phyloP scores from a whole-genome alignment of 2,797 vertebrate genomes.

The Glyptemys insculpta region DNA sequence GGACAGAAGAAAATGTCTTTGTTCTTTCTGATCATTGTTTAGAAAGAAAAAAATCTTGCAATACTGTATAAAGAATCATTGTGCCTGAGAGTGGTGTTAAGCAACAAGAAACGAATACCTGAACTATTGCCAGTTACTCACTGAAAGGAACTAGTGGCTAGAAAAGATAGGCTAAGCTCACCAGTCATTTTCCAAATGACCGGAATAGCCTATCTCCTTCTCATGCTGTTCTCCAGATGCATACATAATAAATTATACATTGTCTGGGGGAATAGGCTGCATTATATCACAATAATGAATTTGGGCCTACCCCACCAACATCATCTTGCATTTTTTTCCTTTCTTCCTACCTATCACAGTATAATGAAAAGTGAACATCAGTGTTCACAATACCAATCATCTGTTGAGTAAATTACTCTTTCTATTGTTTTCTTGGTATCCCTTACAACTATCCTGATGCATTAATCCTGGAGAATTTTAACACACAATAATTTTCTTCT shows the following conservation, averaged over 20 bases:
- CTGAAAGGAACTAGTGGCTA: conserved; percentile 31
- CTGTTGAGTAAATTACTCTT: background rate
- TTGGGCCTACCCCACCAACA: background rate
- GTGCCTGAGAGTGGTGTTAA: background rate
- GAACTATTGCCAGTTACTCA: background rate
- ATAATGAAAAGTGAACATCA: background rate
- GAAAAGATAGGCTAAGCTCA: conserved; percentile 22
- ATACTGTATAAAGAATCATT: background rate
- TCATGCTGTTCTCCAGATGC: background rate
- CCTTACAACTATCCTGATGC: background rate
- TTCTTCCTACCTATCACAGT: background rate
- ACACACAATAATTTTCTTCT: background rate
- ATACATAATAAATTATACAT: background rate
- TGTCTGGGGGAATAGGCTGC: background rate
- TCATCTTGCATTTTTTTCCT: background rate
- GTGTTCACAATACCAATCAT: background rate
- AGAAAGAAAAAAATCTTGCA: conserved; percentile 30
- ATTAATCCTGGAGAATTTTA: background rate
- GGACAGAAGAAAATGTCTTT: background rate
- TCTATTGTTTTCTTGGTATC: background rate
- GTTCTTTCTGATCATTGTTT: conserved; percentile 2
- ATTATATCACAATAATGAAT: background rate
- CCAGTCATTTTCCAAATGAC: background rate
- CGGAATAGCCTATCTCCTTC: background rate
- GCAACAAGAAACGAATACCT: background rate